Base-by-base conservation (phyloP, 2,113 vertebrate genomes). In the Arenaria interpres region DNA sequence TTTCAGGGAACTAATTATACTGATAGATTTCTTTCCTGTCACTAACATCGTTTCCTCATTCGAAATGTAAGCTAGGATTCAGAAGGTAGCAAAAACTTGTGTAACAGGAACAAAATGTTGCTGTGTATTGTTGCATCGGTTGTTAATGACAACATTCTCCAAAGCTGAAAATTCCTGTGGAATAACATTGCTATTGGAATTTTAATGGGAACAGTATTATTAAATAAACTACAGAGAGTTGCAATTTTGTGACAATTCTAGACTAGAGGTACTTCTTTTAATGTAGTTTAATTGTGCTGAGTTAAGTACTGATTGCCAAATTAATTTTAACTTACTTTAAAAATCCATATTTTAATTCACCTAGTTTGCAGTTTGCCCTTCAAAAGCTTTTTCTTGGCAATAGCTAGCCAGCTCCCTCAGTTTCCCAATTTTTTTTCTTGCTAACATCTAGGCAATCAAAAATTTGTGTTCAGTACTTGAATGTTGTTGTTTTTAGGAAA, bases 81-180 rank as follows among this genome's bases (percentile, higher is more conserved):
- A 4, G 63, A 87, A 87, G n/a, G 27, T 45, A 59, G 37, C 24
- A 84, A 77, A 77, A 60, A 18, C 11, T 66, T 57, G 24, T 18
- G 3, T 60, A 66, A 60, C 10, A 43, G 35, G 48, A 73, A 56
- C 25, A 80, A 82, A 71, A 22, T 1, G 1, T 39, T 68, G 24
- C 23, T 33, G 33, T 57, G 54, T 53, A 53, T 15, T 1, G 1
- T 54, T 23, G 14, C 41, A 7, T 74, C 9, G 67, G 0, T 50
- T 90, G 48, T 69, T 79, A 85, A 51, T 43, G 3, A 20, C 45
- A 39, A 0, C 8, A 6, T 75, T 84, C 5, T 63, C 33, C 37
- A 62, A 63, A 85, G 32, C 32, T 63, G 41, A 59, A 54, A 84
- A 59, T 77, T 81, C 25, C 9, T 59, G 54, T 57, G 14, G 12